phyloP scores from a whole-genome alignment of 1,140 invertebrate genomes.

The Heliconius eleuchia region DNA sequence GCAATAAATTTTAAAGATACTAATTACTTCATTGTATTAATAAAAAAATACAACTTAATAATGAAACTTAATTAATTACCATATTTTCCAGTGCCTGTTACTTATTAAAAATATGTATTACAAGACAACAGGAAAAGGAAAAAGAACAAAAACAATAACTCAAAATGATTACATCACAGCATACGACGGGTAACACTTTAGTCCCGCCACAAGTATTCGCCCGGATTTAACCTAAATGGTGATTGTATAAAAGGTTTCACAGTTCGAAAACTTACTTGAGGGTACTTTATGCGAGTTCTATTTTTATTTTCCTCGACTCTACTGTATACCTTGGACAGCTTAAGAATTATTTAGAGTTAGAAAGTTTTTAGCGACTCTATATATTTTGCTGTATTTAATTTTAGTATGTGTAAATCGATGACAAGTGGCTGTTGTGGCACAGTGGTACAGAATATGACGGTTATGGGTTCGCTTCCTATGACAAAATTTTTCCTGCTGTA shows the following conservation, averaged over 20 bases:
- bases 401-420: not conserved
- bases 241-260: conserved; percentile 32
- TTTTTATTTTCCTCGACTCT: conserved; percentile 20
- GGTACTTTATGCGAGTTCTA: conserved; percentile 21
- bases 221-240: conserved; percentile 18
- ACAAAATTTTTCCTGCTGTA: too few species aligned
- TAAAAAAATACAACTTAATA: not conserved
- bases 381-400: not conserved
- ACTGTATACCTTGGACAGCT: not conserved
- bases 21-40: not conserved
- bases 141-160: not conserved
- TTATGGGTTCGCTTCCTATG: too few species aligned
- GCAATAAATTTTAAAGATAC: too few species aligned
- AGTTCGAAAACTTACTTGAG: conserved; percentile 30
- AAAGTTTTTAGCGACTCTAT: not conserved
- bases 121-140: not conserved
- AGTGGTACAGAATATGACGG: too few species aligned
- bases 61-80: not conserved
- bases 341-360: not conserved
- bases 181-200: not conserved
- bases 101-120: not conserved
- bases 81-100: not conserved
- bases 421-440: not conserved
- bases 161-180: conserved; percentile 4
- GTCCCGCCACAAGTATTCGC: not conserved